A percentile compares a stretch with the other conserved stretches of the same genome.
These are phyloP conservation scores for Pimephales promelas DNA, from an alignment of 2,113 vertebrate genomes.

Conservation along the genomic window DNA sequence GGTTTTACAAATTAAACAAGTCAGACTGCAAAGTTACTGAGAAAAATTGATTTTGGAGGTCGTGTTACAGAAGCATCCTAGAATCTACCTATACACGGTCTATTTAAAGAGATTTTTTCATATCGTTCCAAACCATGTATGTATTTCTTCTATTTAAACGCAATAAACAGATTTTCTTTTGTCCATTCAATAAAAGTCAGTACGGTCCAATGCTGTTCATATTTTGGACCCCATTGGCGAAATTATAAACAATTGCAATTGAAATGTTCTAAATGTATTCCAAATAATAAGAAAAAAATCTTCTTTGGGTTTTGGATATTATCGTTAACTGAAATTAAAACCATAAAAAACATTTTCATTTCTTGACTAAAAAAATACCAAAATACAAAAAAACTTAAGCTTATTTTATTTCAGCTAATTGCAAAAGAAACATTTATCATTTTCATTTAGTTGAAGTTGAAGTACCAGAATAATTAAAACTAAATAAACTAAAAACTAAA, in stretches of 20 bases:
- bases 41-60: neutral
- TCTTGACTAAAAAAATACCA: neutral
- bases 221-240: neutral
- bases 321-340: neutral
- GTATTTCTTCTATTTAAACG: neutral
- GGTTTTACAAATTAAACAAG: neutral
- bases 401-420: no score
- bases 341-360: neutral
- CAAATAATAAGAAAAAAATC: neutral
- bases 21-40: neutral
- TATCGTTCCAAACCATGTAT: neutral
- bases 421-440: no score
- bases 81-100: neutral
- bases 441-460: neutral
- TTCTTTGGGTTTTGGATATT: neutral
- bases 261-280: neutral
- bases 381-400: neutral
- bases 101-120: neutral
- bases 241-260: neutral
- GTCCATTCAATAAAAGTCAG: neutral
- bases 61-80: neutral
- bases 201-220: neutral
- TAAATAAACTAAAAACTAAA: no score
- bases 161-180: neutral
- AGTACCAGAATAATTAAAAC: neutral